Percentiles rank a stretch among this genome's conserved stretches.
Evolutionary conservation across 2,797 vertebrate species (phyloP).

Genomic region (Phalloptychus januarius): DNA sequence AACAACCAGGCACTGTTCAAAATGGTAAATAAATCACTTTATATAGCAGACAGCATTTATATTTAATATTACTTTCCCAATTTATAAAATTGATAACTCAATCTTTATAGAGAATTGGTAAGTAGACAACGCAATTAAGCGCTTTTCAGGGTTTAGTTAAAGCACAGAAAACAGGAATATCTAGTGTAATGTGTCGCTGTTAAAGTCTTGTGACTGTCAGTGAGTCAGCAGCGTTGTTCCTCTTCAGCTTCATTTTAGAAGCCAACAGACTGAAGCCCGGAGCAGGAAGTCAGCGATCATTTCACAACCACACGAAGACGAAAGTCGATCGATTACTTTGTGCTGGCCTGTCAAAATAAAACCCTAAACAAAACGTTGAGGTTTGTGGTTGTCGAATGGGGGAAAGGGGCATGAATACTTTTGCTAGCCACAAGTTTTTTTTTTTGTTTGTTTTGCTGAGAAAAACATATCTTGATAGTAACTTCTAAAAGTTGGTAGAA

Average conservation of each 20-base stretch:
- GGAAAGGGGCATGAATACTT: neutral
- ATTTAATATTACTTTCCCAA: neutral
- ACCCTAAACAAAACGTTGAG: neutral
- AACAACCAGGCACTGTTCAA: conserved; percentile 44
- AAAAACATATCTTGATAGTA: neutral
- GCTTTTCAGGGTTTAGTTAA: neutral
- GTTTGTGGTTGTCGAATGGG: neutral
- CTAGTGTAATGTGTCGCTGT: neutral
- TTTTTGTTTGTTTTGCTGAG: neutral
- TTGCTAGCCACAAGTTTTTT: neutral
- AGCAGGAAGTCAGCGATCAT: neutral
- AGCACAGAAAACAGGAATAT: neutral
- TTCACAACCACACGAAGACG: neutral
- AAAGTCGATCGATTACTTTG: neutral
- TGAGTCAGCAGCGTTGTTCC: neutral
- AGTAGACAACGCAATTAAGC: neutral
- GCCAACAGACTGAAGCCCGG: neutral
- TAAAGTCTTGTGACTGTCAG: neutral
- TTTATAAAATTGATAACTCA: neutral
- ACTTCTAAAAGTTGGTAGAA: neutral
- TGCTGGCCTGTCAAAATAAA: neutral
- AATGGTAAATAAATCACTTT: conserved; percentile 14
- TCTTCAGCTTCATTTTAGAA: neutral
- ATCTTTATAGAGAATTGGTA: neutral
- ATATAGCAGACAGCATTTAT: neutral